Percentiles rank a stretch among this genome's conserved stretches.
Evolutionary conservation across 2,888 invertebrate genomes (phyloP).

Genomic region (Volucella zonaria): DNA sequence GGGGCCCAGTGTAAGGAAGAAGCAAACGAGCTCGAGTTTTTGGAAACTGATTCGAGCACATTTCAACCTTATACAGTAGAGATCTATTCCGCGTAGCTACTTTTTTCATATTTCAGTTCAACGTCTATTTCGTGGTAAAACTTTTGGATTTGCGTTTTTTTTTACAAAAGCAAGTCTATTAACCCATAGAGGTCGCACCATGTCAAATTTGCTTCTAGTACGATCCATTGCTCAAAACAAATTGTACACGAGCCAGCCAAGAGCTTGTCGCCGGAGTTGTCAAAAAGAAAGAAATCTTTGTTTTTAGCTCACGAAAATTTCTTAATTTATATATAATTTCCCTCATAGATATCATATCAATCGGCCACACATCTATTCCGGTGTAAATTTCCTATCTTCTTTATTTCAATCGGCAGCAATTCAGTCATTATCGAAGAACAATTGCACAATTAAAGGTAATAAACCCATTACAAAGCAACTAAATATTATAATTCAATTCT

Average conservation of each 20-base stretch:
- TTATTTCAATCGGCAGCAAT: not conserved
- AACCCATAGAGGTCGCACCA: not conserved
- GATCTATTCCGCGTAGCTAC: too few relatives aligned
- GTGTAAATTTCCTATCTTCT: conserved; percentile 55
- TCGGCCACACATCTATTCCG: conserved; percentile 30
- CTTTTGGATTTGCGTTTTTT: too few relatives aligned
- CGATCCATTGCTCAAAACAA: conserved; percentile 28
- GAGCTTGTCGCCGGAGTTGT: conserved; percentile 59
- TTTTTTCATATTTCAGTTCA: too few relatives aligned
- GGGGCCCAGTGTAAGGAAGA: too few relatives aligned
- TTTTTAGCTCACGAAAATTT: conserved; percentile 60
- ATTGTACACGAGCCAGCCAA: conserved; percentile 58
- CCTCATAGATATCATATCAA: conserved; percentile 52
- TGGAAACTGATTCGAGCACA: too few relatives aligned
- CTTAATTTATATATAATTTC: conserved; percentile 62
- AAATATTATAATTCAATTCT: conserved; percentile 25
- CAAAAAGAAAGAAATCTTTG: conserved; percentile 66
- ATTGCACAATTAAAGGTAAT: conserved; percentile 38
- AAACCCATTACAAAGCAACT: conserved; percentile 20
- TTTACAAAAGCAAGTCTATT: too few relatives aligned
- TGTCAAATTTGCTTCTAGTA: conserved; percentile 23
- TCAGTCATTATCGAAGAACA: conserved; percentile 31
- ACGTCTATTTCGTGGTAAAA: too few relatives aligned
- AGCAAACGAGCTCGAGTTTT: too few relatives aligned
- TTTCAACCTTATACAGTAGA: too few relatives aligned